These are phyloP conservation scores for Cassiopea andromeda DNA, from an alignment of 30 jellyfish, hydroid and myxozoan genomes.

Conservation along the genomic window DNA sequence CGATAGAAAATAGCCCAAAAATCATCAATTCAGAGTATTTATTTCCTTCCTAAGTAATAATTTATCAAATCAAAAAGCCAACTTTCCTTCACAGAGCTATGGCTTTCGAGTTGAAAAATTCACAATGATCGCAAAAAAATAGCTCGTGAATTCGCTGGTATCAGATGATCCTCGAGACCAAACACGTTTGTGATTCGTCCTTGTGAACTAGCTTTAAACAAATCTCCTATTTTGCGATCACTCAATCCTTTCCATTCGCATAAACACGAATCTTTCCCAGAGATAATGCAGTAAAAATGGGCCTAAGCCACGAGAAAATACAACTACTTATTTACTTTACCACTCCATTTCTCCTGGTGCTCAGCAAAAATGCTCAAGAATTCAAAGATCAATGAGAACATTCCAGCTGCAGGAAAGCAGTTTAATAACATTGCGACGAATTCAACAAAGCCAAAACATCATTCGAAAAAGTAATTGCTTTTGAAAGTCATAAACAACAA, in stretches of 20 bases:
- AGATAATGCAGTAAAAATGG: neutral
- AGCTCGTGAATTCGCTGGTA: too few relatives aligned
- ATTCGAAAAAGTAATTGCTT: too few relatives aligned
- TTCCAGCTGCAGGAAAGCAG: neutral
- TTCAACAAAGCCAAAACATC: neutral
- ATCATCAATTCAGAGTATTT: too few relatives aligned
- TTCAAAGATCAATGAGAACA: neutral
- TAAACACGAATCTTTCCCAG: neutral
- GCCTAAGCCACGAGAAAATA: neutral
- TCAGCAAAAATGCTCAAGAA: neutral
- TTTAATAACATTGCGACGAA: neutral
- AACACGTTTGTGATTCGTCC: too few relatives aligned
- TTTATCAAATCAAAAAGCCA: too few relatives aligned
- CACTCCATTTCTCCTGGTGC: neutral
- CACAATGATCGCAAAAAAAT: too few relatives aligned
- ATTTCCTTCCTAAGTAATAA: too few relatives aligned
- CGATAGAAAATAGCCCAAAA: too few relatives aligned
- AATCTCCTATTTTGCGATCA: neutral
- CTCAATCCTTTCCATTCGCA: neutral
- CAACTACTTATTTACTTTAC: neutral
- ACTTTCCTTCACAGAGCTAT: too few relatives aligned
- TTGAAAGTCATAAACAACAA: neutral
- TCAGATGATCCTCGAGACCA: too few relatives aligned
- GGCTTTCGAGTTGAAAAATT: too few relatives aligned
- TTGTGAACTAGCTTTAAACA: neutral